Evolutionary conservation across 30 jellyfish, hydroid and myxozoan genomes (phyloP), one percentile per base, ranked within the genome.

Genomic region (Pelagia noctiluca): DNA sequence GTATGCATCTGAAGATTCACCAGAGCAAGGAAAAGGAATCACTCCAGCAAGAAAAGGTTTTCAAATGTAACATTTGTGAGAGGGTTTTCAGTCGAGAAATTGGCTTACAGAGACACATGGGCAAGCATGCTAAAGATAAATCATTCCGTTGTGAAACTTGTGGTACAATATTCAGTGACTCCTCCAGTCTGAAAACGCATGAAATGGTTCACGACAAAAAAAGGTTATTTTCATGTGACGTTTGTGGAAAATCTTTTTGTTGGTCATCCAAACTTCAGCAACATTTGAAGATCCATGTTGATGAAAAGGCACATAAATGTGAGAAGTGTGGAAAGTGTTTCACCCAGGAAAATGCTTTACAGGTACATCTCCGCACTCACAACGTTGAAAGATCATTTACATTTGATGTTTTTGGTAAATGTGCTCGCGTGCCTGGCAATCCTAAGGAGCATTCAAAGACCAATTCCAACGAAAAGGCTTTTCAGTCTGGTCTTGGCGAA

Each of bases 331-430:
- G 53, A 11, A 63, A 57, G 21, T 28, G 25, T 26, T 78, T 57
- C 84, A 28, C 38, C 21, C 36, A 31, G 42, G 35, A 63, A 11
- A 42, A 62, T 30, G 25, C 60, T 32, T 78, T 60, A 23, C 30
- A 33, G 19, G 22, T 29, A 2, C 89, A 78, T 57, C 60, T 57
- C 70, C 38, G 50, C 50, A 32, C 18, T 53, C 81, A 63, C 29
- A 63, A 38, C 31, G 75, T 38, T 18, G 75, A 50, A 37, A 63
- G 49, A n/a, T 68, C 69, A 3, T 64, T 57, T 63, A 49, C n/a
- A 10, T 78, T 80, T 30, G 82, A 22, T 4, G 46, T 71, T 25
- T 78, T 80, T 35, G 83, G 83, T n/a, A n/a, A n/a, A n/a, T n/a
- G n/a, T n/a, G n/a, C n/a, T n/a, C n/a, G n/a, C n/a, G n/a, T n/a